These are phyloP conservation scores for Ginglymostoma cirratum DNA, from an alignment of 2,113 vertebrate genomes.

Conservation along the genomic window DNA sequence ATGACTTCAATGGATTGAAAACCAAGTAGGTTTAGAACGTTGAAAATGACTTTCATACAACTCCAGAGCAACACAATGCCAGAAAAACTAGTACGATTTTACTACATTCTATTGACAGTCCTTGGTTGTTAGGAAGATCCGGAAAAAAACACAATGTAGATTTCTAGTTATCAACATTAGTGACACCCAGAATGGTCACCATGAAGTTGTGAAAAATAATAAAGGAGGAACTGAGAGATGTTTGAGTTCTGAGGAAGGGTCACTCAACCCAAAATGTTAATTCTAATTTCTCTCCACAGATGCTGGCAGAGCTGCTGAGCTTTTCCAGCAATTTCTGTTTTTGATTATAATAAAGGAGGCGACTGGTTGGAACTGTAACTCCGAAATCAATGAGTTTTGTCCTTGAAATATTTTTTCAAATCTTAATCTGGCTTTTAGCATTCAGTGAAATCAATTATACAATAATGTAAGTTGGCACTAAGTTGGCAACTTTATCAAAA, in stretches of 20 bases:
- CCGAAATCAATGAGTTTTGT: not conserved
- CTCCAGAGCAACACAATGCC: not conserved
- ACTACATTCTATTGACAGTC: not conserved
- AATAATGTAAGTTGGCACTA: not conserved
- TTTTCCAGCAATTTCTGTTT: too few species aligned
- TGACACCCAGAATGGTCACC: not conserved
- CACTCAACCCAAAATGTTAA: too few species aligned
- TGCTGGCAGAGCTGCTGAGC: too few species aligned
- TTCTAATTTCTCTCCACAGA: too few species aligned
- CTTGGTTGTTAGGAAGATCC: not conserved
- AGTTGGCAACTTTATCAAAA: not conserved
- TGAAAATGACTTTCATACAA: not conserved
- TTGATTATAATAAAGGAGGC: not conserved
- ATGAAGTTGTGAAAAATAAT: not conserved
- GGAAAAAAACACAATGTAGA: not conserved
- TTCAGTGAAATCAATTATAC: not conserved
- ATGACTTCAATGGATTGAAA: not conserved
- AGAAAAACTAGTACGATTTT: not conserved
- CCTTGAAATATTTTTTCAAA: not conserved
- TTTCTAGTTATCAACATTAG: not conserved
- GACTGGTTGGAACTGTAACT: not conserved
- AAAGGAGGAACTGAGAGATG: not conserved
- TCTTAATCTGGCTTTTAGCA: not conserved
- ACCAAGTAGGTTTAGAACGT: not conserved
- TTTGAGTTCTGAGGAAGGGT: too few species aligned